Evolutionary conservation across 2,797 vertebrate genomes (phyloP).

Genomic region (Poecilia gillii): DNA sequence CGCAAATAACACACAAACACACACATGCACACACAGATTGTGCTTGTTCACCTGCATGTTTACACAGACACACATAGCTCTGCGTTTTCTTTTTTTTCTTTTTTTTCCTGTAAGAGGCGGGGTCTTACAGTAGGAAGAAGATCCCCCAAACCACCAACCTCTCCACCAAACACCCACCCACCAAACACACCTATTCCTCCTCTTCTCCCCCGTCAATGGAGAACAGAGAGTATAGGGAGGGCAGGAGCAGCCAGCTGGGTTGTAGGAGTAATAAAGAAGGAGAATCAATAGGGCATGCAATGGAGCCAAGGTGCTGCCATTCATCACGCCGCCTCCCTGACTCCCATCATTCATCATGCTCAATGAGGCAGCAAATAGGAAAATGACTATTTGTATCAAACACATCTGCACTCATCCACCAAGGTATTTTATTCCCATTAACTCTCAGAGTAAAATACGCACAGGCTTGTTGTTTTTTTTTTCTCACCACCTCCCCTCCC

Average conservation of each 20-base stretch:
- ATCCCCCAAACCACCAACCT: background rate
- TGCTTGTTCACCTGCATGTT: conserved; percentile 35
- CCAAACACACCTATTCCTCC: conserved; percentile 2
- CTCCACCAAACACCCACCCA: background rate
- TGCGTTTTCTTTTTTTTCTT: background rate
- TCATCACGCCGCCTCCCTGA: conserved; percentile 99
- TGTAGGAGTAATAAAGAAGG: conserved; percentile 99
- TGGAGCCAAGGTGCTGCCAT: conserved; percentile 99
- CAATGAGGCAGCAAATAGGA: conserved; percentile 99
- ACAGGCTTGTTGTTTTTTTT: conserved; percentile 88
- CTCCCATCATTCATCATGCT: conserved; percentile 99
- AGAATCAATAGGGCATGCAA: conserved; percentile 99
- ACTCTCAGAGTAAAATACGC: conserved; percentile 99
- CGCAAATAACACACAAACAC: conserved; percentile 18
- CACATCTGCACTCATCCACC: conserved; percentile 99
- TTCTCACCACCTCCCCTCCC: conserved; percentile 21
- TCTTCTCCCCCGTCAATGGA: conserved; percentile 34
- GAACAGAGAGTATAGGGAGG: conserved; percentile 77
- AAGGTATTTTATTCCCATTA: conserved; percentile 99
- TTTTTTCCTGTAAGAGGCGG: conserved; percentile 56
- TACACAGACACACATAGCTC: conserved; percentile 19
- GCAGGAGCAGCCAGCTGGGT: conserved; percentile 99
- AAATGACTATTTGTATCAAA: conserved; percentile 99
- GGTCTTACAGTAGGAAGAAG: conserved; percentile 65
- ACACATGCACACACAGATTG: background rate